Percentiles rank a stretch among this genome's conserved stretches.
phyloP scores from a whole-genome alignment of 2,797 vertebrate species.

The Dicrostonyx torquatus region DNA sequence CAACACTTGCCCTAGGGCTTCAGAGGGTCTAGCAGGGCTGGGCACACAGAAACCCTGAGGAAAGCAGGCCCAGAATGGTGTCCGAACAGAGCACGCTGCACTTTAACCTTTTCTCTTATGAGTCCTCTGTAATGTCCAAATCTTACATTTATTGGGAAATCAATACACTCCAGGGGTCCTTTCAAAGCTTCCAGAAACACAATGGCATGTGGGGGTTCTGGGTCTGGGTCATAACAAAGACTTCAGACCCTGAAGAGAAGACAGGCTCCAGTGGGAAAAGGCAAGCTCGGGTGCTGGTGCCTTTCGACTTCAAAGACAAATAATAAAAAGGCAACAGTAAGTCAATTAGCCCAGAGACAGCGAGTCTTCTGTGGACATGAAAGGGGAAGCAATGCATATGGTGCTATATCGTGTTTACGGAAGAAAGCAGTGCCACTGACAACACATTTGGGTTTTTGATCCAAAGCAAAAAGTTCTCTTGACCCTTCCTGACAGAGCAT shows the following conservation, averaged over 20 bases:
- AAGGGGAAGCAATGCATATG: fast-evolving
- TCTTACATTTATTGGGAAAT: slow-evolving; percentile 79
- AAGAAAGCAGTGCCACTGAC: not conserved
- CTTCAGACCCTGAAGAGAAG: not conserved
- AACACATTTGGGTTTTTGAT: not conserved
- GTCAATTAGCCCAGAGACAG: slow-evolving; percentile 16
- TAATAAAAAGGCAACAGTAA: slow-evolving; percentile 48
- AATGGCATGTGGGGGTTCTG: not conserved
- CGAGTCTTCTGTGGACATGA: fast-evolving
- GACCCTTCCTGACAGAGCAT: not conserved
- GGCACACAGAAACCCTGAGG: not conserved
- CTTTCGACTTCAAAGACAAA: slow-evolving; percentile 66
- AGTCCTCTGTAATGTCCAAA: not conserved
- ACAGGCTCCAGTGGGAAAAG: not conserved
- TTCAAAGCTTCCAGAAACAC: slow-evolving; percentile 52
- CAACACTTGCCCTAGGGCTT: not conserved
- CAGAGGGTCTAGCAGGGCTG: fast-evolving
- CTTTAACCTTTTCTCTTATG: not conserved
- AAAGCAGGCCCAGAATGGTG: fast-evolving
- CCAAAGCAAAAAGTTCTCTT: not conserved
- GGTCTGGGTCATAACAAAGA: slow-evolving; percentile 20
- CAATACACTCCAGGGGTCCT: slow-evolving; percentile 2
- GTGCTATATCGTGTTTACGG: fast-evolving
- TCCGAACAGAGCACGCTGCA: not conserved
- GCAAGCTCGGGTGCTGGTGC: not conserved